Conservation (phyloP, 2,113 vertebrate genomes). For the Cyanocitta stelleri region DNA sequence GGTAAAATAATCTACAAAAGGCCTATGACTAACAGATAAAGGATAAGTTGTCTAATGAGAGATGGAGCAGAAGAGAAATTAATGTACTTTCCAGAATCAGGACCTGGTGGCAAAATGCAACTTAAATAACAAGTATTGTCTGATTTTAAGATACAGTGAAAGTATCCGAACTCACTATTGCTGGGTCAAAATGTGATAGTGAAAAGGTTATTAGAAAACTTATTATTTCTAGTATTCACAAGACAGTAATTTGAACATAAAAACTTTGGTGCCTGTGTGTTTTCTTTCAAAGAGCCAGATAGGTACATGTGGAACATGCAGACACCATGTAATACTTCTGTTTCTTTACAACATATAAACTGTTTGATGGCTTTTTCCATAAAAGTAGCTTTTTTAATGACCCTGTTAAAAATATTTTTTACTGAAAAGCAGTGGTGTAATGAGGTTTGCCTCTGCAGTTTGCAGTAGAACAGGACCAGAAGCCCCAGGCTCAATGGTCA, state of each 20-base stretch:
- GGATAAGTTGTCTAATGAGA: background rate
- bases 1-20: background rate
- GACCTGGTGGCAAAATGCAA: background rate
- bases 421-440: background rate
- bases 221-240: background rate
- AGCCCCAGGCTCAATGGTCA: background rate
- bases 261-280: background rate
- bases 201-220: background rate
- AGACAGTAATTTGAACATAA: background rate
- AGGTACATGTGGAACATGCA: background rate
- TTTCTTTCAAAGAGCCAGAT: background rate
- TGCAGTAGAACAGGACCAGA: background rate
- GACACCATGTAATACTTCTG: background rate
- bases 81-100: background rate
- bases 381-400: constrained; percentile 7
- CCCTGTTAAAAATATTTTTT: background rate
- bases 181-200: background rate
- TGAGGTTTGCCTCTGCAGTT: background rate
- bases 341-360: constrained; percentile 18
- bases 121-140: background rate
- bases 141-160: background rate
- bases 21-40: background rate
- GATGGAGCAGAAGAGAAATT: background rate
- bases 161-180: background rate
- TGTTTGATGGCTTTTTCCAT: constrained; percentile 1